Percentiles rank a stretch among this genome's conserved stretches.
phyloP scores from a whole-genome alignment of 2,113 vertebrate species.

The Malurus melanocephalus region DNA sequence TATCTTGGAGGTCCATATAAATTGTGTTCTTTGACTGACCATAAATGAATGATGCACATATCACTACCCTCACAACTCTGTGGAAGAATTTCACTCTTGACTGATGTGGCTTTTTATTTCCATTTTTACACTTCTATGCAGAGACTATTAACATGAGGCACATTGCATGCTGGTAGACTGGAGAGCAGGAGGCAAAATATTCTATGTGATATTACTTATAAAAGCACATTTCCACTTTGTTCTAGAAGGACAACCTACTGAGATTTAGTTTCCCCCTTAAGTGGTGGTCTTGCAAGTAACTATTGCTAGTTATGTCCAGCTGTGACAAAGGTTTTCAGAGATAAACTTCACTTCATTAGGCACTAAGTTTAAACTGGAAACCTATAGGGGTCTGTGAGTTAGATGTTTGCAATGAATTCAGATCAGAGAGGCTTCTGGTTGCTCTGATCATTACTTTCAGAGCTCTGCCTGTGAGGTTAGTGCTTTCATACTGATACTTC shows the following conservation, averaged over 20 bases:
- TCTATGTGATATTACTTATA: constrained; percentile 10
- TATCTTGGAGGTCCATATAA: not conserved
- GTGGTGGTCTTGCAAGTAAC: constrained; percentile 52
- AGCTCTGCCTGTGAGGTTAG: constrained; percentile 18
- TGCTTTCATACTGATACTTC: constrained; percentile 34
- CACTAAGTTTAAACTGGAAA: constrained; percentile 55
- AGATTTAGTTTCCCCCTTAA: constrained; percentile 55
- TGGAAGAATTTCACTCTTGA: not conserved
- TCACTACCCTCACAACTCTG: not conserved
- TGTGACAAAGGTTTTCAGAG: constrained; percentile 62
- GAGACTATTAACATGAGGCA: not conserved
- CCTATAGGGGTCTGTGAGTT: constrained; percentile 22
- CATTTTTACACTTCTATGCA: not conserved
- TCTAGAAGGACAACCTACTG: constrained; percentile 49
- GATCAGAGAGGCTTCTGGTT: constrained; percentile 53
- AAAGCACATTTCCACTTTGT: constrained; percentile 43
- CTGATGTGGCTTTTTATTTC: not conserved
- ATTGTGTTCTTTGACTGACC: not conserved
- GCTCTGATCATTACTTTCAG: constrained; percentile 53
- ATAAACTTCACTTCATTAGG: constrained; percentile 68
- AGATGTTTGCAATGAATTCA: constrained; percentile 46
- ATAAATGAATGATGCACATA: not conserved
- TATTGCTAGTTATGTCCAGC: constrained; percentile 50
- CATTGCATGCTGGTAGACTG: not conserved
- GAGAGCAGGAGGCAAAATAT: not conserved